Conservation (phyloP, 2,113 vertebrate species). For the Melospiza georgiana region DNA sequence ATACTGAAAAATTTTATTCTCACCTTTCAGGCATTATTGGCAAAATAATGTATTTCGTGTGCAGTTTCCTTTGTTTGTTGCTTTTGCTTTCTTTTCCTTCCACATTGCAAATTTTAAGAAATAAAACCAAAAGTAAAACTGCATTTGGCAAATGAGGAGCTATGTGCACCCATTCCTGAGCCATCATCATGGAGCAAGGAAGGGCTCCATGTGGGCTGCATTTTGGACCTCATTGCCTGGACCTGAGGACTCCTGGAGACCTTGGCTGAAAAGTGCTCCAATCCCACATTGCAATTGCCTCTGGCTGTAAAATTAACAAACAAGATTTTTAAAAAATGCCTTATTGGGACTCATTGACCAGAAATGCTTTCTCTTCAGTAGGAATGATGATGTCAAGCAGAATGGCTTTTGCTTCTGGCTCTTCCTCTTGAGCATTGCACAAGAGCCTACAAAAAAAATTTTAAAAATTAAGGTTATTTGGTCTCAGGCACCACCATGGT, state of each 20-base stretch:
- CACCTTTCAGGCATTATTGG: neutral
- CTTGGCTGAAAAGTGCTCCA: neutral
- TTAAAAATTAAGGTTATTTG: neutral
- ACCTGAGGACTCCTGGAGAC: neutral
- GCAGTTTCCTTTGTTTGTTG: fast-evolving
- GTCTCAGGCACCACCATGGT: neutral
- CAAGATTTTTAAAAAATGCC: too few species aligned
- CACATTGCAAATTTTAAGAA: neutral
- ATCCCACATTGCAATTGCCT: neutral
- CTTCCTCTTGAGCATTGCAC: neutral
- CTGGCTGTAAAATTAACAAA: neutral
- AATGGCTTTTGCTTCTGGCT: neutral
- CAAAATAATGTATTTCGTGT: neutral
- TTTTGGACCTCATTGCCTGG: neutral
- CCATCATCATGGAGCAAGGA: neutral
- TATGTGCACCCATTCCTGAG: neutral
- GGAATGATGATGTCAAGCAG: fast-evolving
- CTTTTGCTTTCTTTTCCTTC: neutral
- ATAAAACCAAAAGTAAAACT: neutral
- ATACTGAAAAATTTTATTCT: neutral
- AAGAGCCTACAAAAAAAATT: neutral
- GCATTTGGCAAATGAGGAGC: neutral
- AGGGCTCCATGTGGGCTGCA: neutral
- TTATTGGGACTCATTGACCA: neutral
- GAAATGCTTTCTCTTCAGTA: neutral